Evolutionary conservation across 2,113 vertebrate species (phyloP).

Genomic region (Gymnarchus niloticus): DNA sequence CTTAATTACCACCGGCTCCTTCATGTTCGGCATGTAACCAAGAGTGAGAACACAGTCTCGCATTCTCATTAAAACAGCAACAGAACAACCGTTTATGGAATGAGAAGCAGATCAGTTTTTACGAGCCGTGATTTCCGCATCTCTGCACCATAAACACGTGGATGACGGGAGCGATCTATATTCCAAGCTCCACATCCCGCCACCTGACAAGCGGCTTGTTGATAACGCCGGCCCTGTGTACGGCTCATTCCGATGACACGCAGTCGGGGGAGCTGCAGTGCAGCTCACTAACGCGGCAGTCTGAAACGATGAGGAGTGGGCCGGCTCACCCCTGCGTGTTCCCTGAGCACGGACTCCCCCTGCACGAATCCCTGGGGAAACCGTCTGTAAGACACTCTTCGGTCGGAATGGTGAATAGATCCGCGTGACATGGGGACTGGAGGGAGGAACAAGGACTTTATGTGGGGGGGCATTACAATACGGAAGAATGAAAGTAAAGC

Average conservation of each 20-base stretch:
- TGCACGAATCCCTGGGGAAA: not conserved
- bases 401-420: not conserved
- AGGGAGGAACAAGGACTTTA: not conserved
- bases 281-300: no score
- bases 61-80: not conserved
- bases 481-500: not conserved
- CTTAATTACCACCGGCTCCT: constrained; percentile 7
- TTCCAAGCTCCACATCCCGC: no score
- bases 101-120: not conserved
- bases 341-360: not conserved
- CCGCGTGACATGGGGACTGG: not conserved
- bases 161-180: no score
- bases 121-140: no score
- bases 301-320: no score
- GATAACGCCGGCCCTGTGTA: no score
- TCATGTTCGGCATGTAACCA: not conserved
- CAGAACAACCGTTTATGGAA: not conserved
- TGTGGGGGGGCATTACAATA: not conserved
- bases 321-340: not conserved
- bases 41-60: not conserved
- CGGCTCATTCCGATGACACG: no score
- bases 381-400: not conserved
- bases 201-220: no score
- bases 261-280: no score
- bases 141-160: no score